phyloP scores from a whole-genome alignment of 1,140 invertebrate species.

The Chironomus striatipennis region DNA sequence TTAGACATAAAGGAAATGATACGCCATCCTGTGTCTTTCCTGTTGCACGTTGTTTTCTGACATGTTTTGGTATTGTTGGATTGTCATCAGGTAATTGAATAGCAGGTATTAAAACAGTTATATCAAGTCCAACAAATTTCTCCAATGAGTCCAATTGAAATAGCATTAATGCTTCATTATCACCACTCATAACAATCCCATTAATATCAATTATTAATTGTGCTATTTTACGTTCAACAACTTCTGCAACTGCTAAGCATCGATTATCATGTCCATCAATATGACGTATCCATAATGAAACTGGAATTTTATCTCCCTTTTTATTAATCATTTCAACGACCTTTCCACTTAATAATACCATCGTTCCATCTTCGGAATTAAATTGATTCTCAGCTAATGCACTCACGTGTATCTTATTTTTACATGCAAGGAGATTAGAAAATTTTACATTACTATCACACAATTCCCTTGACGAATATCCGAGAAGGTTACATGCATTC shows the following conservation, averaged over 20 bases:
- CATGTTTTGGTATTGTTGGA: slow-evolving; percentile 37
- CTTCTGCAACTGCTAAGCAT: slow-evolving; percentile 55
- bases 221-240: slow-evolving; percentile 44
- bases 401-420: slow-evolving; percentile 45
- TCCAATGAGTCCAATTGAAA: slow-evolving; percentile 45
- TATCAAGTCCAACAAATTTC: slow-evolving; percentile 42
- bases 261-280: slow-evolving; percentile 46
- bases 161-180: slow-evolving; percentile 41
- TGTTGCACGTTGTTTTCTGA: slow-evolving; percentile 52
- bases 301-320: slow-evolving; percentile 44
- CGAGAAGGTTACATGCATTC: slow-evolving; percentile 49
- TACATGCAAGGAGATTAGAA: slow-evolving; percentile 45
- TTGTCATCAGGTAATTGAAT: slow-evolving; percentile 43
- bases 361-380: slow-evolving; percentile 47
- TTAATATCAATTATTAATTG: slow-evolving; percentile 40
- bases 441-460: slow-evolving; percentile 44
- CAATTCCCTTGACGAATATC: slow-evolving; percentile 48
- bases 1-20: slow-evolving; percentile 53
- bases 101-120: slow-evolving; percentile 44
- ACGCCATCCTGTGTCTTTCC: slow-evolving; percentile 52
- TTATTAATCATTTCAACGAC: slow-evolving; percentile 52
- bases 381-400: slow-evolving; percentile 48
- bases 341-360: slow-evolving; percentile 52
- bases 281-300: slow-evolving; percentile 53
- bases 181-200: slow-evolving; percentile 42